A percentile compares a stretch with the other conserved stretches of the same genome.
Evolutionary conservation across 2,888 invertebrate genomes (phyloP).

Genomic region (Nomada fabriciana): DNA sequence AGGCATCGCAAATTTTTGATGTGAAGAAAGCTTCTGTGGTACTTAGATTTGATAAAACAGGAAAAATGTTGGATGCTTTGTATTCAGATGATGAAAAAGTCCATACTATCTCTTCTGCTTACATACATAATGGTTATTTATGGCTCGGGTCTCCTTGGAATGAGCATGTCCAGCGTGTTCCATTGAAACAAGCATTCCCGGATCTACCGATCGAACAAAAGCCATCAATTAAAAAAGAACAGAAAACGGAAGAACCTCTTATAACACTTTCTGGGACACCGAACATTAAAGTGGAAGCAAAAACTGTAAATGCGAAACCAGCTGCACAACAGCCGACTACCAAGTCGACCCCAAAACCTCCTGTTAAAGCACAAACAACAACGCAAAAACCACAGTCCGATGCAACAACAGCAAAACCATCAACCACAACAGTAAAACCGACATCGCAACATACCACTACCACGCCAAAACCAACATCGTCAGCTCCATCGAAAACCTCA

Average conservation of each 20-base stretch:
- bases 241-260: conserved; percentile 49
- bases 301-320: conserved; percentile 49
- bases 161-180: conserved; percentile 88
- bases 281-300: conserved; percentile 52
- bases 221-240: conserved; percentile 5
- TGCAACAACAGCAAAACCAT: conserved; percentile 51
- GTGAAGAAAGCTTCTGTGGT: conserved; percentile 56
- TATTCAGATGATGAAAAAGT: conserved; percentile 87
- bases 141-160: conserved; percentile 90
- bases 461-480: conserved; percentile 42
- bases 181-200: conserved; percentile 85
- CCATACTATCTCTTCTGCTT: conserved; percentile 87
- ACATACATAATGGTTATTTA: conserved; percentile 88
- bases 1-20: conserved; percentile 49
- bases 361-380: conserved; percentile 51
- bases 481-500: conserved; percentile 22
- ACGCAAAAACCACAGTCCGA: conserved; percentile 54
- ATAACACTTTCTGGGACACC: conserved; percentile 20
- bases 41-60: conserved; percentile 89
- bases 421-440: conserved; percentile 14
- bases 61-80: conserved; percentile 89
- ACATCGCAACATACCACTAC: conserved; percentile 24
- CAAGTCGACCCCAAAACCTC: conserved; percentile 53
- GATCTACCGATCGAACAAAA: conserved; percentile 43
- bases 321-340: conserved; percentile 21